Evolutionary conservation across 2,113 vertebrate species (phyloP).

Genomic region (Reinhardtius hippoglossoides): DNA sequence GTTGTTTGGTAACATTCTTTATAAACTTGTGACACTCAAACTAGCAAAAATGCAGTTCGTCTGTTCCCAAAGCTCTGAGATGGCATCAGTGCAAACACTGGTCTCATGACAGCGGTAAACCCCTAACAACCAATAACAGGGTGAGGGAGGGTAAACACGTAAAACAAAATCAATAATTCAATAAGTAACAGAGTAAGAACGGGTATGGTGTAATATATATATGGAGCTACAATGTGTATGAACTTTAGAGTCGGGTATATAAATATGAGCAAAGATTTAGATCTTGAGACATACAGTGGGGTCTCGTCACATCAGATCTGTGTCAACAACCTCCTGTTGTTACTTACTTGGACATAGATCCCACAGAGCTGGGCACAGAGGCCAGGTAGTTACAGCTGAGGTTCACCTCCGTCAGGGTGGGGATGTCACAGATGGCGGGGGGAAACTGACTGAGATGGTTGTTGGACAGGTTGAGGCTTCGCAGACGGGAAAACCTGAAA

Average conservation of each 20-base stretch:
- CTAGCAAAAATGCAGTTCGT: slow-evolving; percentile 2
- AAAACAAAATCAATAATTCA: background rate
- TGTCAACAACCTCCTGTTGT: background rate
- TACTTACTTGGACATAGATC: slow-evolving; percentile 92
- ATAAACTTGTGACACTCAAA: slow-evolving; percentile 31
- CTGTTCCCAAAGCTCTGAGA: background rate
- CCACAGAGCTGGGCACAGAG: slow-evolving; percentile 85
- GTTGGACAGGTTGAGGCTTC: slow-evolving; percentile 97
- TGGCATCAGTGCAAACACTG: background rate
- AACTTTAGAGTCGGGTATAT: background rate
- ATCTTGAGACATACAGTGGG: background rate
- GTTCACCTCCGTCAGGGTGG: slow-evolving; percentile 93
- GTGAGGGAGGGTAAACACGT: background rate
- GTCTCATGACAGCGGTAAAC: background rate
- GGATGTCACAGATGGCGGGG: slow-evolving; percentile 89
- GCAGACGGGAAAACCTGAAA: slow-evolving; percentile 89
- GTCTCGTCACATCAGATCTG: background rate
- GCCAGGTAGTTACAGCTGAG: slow-evolving; percentile 93
- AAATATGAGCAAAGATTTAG: background rate
- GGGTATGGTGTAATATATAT: background rate
- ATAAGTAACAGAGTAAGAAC: background rate
- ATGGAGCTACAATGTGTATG: background rate
- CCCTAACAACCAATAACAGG: background rate
- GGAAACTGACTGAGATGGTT: slow-evolving; percentile 95
- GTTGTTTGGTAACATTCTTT: slow-evolving; percentile 53